Evolutionary conservation across 2,113 vertebrate species (phyloP).

Genomic region (Machaerirhynchus nigripectus): DNA sequence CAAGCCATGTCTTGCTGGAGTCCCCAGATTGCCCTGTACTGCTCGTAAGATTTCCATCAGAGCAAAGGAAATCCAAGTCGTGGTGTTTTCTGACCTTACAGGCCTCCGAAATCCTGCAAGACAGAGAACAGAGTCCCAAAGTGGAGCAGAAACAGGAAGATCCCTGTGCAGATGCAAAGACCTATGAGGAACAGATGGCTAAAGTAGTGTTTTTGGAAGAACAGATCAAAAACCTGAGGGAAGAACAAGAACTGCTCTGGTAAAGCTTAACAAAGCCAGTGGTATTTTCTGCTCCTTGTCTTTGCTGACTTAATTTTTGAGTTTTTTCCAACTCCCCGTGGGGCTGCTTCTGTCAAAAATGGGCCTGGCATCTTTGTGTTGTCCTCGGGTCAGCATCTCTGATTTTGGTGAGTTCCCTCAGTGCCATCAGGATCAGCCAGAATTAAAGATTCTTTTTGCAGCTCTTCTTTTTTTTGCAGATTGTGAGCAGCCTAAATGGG

Average conservation of each 20-base stretch:
- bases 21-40: background rate
- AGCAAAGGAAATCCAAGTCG: background rate
- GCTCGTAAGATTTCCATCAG: background rate
- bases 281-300: background rate
- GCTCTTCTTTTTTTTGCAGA: background rate
- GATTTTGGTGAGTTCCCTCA: background rate
- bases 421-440: background rate
- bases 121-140: constrained; percentile 41
- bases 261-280: constrained; percentile 1
- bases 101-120: constrained; percentile 59
- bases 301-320: background rate
- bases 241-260: constrained; percentile 68
- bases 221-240: constrained; percentile 70
- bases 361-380: background rate
- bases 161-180: background rate
- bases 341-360: background rate
- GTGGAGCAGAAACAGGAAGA: background rate
- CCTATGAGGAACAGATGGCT: constrained; percentile 61
- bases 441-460: background rate
- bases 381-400: background rate
- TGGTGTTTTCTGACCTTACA: constrained; percentile 60
- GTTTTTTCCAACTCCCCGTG: background rate
- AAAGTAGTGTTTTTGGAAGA: constrained; percentile 62
- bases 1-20: background rate
- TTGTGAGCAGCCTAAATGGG: background rate